phyloP scores from a whole-genome alignment of 2,797 vertebrate species.

The Rhincodon typus region DNA sequence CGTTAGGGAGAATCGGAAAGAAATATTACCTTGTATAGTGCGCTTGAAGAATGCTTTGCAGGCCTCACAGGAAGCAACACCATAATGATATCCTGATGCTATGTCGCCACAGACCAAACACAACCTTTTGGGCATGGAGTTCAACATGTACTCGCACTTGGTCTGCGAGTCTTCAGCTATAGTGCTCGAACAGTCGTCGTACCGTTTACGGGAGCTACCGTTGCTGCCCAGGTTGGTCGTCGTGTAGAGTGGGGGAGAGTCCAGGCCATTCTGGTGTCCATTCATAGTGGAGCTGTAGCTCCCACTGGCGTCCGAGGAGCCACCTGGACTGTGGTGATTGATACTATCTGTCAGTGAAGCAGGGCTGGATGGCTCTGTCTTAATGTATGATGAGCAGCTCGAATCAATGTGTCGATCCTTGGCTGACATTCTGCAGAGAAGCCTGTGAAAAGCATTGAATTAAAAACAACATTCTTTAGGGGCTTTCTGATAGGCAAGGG shows the following conservation, averaged over 20 bases:
- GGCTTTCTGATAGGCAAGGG: conserved; percentile 51
- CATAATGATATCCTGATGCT: conserved; percentile 96
- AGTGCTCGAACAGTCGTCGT: conserved; percentile 96
- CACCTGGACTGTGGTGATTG: conserved; percentile 98
- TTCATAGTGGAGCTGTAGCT: conserved; percentile 99
- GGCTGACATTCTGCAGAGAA: conserved; percentile 99
- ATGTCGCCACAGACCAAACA: conserved; percentile 98
- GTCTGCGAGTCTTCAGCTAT: conserved; percentile 96
- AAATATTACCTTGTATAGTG: conserved; percentile 89
- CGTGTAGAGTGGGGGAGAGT: conserved; percentile 93
- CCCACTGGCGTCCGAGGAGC: conserved; percentile 96
- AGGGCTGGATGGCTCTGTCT: conserved; percentile 98
- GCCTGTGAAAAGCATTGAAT: conserved; percentile 62
- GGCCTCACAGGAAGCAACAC: conserved; percentile 95
- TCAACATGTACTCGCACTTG: conserved; percentile 99
- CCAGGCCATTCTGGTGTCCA: conserved; percentile 96
- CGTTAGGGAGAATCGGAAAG: not conserved
- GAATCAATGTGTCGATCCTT: conserved; percentile 99
- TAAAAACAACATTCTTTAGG: conserved; percentile 54
- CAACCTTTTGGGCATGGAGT: conserved; percentile 98
- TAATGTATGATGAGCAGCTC: conserved; percentile 98
- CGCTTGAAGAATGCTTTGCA: conserved; percentile 99
- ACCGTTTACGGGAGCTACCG: conserved; percentile 84
- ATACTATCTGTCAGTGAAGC: conserved; percentile 98
- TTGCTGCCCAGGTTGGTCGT: conserved; percentile 79